Evolutionary conservation across 2,113 vertebrate genomes (phyloP), one percentile per base, ranked within the genome.

Genomic region (Vidua chalybeata): DNA sequence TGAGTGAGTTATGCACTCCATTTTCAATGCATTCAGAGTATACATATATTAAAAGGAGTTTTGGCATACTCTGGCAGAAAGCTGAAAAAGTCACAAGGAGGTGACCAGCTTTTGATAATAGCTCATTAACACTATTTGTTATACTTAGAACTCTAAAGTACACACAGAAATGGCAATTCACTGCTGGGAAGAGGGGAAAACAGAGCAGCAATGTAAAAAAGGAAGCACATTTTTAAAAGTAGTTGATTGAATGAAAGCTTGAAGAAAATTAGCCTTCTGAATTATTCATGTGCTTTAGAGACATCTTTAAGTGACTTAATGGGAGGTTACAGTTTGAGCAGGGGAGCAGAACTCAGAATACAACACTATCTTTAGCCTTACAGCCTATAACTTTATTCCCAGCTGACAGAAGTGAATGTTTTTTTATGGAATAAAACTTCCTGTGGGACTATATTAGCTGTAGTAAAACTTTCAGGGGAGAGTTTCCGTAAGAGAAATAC

Each of bases 251-350:
- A 81, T 49, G 45, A 78, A 83, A 83, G 6, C 37, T 41, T 69
- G 51, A 90, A 84, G 64, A 92, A 52, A 62, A 81, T 72, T 72
- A 89, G 6, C 15, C 10, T 89, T 26, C 48, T 90, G 77, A 90
- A 86, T 93, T 91, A 95, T 92, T 90, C 39, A 90, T 48, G 18
- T 61, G 9, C 15, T 95, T 90, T 91, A 78, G 46, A 93, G 68
- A 84, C 12, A 75, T 87, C 22, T 43, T 92, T 82, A 78, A 93
- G 49, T 41, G 45, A 67, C 64, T 94, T 81, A 78, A 75, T 0
- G 0, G 52, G 80, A 87, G 80, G 69, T 90, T 89, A 64, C 61
- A 56, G 64, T 71, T 63, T 81, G 73, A 94, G 20, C 83, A 92
- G 22, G 10, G 31, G 37, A 13, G 61, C 48, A 81, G 61, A 92